These are phyloP conservation scores for Pempheris klunzingeri DNA, from an alignment of 2,797 vertebrate species.

Conservation along the genomic window DNA sequence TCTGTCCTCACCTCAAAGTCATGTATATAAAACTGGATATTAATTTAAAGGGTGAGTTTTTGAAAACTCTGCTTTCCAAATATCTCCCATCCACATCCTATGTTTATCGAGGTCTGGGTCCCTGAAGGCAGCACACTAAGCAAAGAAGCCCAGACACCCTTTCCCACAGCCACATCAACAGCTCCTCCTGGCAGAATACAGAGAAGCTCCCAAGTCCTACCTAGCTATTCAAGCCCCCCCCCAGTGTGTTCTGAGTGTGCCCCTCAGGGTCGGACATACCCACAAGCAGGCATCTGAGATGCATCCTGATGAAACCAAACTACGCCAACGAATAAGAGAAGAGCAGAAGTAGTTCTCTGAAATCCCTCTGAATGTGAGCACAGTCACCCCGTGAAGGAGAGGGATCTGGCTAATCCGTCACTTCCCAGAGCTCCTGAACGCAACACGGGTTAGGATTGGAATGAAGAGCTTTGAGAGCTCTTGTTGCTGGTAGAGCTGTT, in stretches of 20 bases:
- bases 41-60: no score
- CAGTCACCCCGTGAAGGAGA: background rate
- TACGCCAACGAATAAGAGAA: background rate
- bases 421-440: background rate
- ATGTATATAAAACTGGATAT: background rate
- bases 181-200: background rate
- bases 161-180: background rate
- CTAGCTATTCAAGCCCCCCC: background rate
- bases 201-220: background rate
- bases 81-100: background rate
- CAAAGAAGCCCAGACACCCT: background rate
- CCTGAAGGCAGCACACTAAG: background rate
- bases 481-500: background rate
- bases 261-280: background rate
- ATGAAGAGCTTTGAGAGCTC: background rate
- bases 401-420: background rate
- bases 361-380: background rate
- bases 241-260: background rate
- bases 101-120: background rate
- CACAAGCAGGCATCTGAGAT: background rate
- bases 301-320: background rate
- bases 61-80: background rate
- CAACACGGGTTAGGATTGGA: background rate
- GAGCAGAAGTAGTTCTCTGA: background rate
- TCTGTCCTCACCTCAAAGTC: constrained; percentile 13